Conservation (phyloP, 2,797 vertebrate species). For the Phaenicophaeus curvirostris region DNA sequence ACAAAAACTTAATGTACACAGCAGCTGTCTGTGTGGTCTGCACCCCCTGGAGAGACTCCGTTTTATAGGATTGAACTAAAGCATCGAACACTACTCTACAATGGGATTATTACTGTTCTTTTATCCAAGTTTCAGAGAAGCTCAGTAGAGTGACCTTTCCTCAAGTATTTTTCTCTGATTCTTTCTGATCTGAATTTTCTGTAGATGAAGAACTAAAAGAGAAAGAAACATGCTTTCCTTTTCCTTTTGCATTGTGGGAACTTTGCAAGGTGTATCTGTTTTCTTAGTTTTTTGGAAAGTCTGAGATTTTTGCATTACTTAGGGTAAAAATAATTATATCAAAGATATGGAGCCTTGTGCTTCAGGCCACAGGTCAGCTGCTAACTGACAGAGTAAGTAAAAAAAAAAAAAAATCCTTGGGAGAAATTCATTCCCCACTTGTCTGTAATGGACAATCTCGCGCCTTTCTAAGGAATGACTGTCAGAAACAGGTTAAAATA, state of each 20-base stretch:
- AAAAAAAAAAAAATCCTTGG: neutral
- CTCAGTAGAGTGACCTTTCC: slow-evolving; percentile 29
- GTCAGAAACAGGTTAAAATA: neutral
- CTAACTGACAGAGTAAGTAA: neutral
- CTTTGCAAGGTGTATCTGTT: neutral
- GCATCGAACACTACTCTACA: neutral
- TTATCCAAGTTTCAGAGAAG: slow-evolving; percentile 13
- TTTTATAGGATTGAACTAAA: neutral
- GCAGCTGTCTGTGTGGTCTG: neutral
- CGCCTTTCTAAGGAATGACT: neutral
- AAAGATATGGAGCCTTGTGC: neutral
- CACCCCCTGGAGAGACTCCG: neutral
- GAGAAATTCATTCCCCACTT: neutral
- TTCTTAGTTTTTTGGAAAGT: neutral
- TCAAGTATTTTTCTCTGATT: neutral
- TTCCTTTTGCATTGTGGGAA: neutral
- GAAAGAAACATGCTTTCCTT: neutral
- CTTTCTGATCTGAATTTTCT: slow-evolving; percentile 8
- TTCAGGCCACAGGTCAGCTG: neutral
- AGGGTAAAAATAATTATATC: slow-evolving; percentile 8
- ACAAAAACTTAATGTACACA: neutral
- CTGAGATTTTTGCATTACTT: neutral
- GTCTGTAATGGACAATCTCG: neutral
- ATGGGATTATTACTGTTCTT: neutral
- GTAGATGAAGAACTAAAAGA: neutral